Conservation (phyloP, 2,113 vertebrate genomes). For the Microcebus griseorufus region DNA sequence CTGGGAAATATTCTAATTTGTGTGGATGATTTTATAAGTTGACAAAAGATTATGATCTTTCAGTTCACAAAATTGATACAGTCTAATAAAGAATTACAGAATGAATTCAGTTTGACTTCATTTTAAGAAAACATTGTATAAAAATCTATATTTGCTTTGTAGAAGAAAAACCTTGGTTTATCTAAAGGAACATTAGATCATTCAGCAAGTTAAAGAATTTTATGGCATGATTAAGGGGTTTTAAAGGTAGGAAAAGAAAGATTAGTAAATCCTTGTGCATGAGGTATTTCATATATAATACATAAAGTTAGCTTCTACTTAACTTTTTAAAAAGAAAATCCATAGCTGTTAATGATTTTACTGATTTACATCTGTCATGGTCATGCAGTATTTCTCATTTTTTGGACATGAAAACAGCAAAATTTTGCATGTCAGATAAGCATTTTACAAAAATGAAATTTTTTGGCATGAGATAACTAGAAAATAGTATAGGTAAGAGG, state of each 20-base stretch:
- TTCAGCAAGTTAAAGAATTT: slow-evolving; percentile 1
- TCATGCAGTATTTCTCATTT: neutral
- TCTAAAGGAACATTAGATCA: neutral
- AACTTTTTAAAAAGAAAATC: neutral
- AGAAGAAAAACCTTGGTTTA: slow-evolving; percentile 10
- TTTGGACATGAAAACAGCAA: slow-evolving; percentile 8
- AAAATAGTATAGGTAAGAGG: neutral
- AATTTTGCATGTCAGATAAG: neutral
- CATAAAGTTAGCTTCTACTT: neutral
- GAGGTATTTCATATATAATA: neutral
- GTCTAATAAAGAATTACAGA: slow-evolving; percentile 9
- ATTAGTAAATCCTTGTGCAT: neutral
- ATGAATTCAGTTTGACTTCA: neutral
- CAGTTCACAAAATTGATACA: neutral
- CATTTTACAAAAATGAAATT: slow-evolving; percentile 21
- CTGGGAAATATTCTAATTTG: neutral
- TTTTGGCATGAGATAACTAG: neutral
- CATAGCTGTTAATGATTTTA: neutral
- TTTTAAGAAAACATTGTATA: neutral
- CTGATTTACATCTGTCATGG: neutral
- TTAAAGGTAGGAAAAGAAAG: neutral
- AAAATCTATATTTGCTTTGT: neutral
- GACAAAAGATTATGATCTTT: neutral
- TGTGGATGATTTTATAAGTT: neutral
- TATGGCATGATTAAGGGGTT: neutral